phyloP scores from a whole-genome alignment of 2,113 vertebrate species.

The Channa maculata region DNA sequence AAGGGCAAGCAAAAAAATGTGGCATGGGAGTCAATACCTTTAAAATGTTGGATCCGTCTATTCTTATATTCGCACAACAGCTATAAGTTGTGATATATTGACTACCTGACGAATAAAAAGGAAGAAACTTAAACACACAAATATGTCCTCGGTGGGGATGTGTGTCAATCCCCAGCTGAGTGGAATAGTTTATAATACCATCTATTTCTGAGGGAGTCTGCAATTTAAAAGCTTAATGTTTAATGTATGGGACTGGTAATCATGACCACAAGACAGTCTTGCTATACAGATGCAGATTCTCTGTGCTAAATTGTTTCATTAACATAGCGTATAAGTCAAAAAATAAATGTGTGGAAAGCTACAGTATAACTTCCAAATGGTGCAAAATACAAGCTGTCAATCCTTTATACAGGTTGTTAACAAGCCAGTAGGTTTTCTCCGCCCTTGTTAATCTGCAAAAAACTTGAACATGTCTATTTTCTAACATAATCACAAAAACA shows the following conservation, averaged over 20 bases:
- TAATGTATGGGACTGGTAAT: conserved; percentile 6
- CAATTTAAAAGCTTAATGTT: conserved; percentile 38
- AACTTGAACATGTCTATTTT: background rate
- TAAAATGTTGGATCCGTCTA: conserved; percentile 29
- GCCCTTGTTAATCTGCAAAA: background rate
- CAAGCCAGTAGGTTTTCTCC: background rate
- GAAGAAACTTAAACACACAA: conserved; percentile 32
- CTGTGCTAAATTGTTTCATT: background rate
- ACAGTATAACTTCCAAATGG: background rate
- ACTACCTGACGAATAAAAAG: conserved; percentile 30
- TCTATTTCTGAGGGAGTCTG: conserved; percentile 15
- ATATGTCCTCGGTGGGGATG: conserved; percentile 21
- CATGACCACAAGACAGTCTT: background rate
- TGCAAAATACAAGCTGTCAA: background rate
- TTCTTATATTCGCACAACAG: background rate
- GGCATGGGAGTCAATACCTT: conserved; percentile 13
- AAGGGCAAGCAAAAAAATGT: conserved; percentile 10
- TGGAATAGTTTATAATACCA: conserved; percentile 24
- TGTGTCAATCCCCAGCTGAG: conserved; percentile 22
- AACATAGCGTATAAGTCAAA: conserved; percentile 1
- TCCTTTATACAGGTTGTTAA: background rate
- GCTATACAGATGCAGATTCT: background rate
- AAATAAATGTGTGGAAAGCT: background rate
- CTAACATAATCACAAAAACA: no score
- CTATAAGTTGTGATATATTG: conserved; percentile 27